Conservation (phyloP, 1,140 invertebrate genomes). For the Melanaphis sacchari region DNA sequence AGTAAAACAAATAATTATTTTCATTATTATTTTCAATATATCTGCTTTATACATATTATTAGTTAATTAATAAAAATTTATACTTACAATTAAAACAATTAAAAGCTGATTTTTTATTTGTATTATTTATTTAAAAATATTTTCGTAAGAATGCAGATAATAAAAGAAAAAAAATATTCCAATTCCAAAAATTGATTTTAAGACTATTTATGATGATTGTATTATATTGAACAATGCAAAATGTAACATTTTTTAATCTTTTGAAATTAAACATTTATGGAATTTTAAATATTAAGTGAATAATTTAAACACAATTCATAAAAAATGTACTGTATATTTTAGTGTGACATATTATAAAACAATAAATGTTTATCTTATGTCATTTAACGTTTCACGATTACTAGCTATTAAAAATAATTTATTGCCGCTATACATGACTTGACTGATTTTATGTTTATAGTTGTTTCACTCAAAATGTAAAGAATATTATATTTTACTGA, state of each 20-base stretch:
- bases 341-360: background rate
- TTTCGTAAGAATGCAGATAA: background rate
- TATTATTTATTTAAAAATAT: background rate
- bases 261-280: background rate
- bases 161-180: background rate
- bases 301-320: background rate
- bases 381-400: background rate
- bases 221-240: background rate
- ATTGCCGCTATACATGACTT: background rate
- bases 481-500: background rate
- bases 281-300: background rate
- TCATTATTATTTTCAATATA: background rate
- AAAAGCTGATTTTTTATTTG: background rate
- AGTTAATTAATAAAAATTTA: background rate
- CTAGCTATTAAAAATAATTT: background rate
- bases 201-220: background rate
- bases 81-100: background rate
- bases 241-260: background rate
- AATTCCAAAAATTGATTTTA: background rate
- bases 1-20: background rate
- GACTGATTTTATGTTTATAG: background rate
- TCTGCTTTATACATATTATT: background rate
- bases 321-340: background rate
- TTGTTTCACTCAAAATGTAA: background rate
- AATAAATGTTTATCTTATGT: background rate